These are phyloP conservation scores for Mugil cephalus DNA, from an alignment of 2,113 vertebrate species.

Conservation along the genomic window DNA sequence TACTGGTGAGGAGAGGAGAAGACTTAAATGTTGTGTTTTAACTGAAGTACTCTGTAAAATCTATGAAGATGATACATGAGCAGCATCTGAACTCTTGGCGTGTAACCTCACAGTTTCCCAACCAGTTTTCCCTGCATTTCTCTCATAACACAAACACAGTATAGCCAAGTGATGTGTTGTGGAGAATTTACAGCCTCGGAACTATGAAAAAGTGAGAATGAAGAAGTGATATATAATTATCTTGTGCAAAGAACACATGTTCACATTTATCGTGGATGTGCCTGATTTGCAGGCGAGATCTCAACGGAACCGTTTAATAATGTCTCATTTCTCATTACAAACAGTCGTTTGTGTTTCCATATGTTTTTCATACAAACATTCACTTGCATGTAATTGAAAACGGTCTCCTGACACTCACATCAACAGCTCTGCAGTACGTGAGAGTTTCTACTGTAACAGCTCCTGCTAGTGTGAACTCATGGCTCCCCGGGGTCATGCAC, in stretches of 20 bases:
- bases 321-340: no score
- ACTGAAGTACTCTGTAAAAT: conserved; percentile 1
- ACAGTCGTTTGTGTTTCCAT: no score
- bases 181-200: conserved; percentile 1
- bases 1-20: conserved; percentile 42
- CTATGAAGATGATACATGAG: not conserved
- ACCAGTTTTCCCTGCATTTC: not conserved
- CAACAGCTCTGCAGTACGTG: not conserved
- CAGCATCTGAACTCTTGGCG: conserved; percentile 22
- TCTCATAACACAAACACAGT: not conserved
- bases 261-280: not conserved
- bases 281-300: not conserved
- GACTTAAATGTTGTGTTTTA: not conserved
- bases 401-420: not conserved
- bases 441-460: not conserved
- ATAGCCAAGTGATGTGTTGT: not conserved
- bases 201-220: conserved; percentile 12
- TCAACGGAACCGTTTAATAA: not conserved
- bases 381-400: not conserved
- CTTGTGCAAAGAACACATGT: not conserved
- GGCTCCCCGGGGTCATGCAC: conserved; percentile 37
- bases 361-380: no score
- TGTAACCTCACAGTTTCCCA: not conserved
- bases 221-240: not conserved
- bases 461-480: conserved; percentile 1